Percentiles rank a stretch among this genome's conserved stretches.
Conservation (phyloP, 2,797 vertebrate genomes). For the Pangasius krempfi region DNA sequence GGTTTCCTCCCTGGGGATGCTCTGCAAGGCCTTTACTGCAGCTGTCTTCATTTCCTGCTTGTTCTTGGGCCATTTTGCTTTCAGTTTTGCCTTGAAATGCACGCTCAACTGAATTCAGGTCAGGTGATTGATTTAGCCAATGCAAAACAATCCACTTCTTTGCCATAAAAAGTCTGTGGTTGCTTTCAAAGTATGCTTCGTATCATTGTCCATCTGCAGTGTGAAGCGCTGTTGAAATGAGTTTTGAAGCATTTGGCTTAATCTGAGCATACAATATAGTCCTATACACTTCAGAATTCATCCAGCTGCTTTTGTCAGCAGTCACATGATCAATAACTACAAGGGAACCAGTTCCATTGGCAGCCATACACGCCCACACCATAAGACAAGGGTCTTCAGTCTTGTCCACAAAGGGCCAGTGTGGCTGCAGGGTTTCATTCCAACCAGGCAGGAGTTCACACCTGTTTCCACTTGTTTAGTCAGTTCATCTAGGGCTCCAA, state of each 20-base stretch:
- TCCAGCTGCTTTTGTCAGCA: background rate
- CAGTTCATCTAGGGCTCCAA: background rate
- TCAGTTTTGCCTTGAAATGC: background rate
- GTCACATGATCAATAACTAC: background rate
- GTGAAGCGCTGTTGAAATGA: background rate
- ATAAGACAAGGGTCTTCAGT: background rate
- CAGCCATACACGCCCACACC: background rate
- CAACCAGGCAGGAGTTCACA: background rate
- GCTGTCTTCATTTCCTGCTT: background rate
- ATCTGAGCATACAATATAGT: background rate
- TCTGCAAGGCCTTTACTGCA: background rate
- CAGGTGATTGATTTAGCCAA: background rate
- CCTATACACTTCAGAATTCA: background rate
- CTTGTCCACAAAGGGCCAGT: background rate
- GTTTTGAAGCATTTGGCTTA: background rate
- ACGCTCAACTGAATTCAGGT: too few species aligned
- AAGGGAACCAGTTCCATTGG: background rate
- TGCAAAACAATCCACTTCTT: background rate
- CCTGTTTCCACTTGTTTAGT: slow-evolving; percentile 1
- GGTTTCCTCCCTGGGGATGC: background rate
- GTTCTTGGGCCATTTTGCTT: background rate
- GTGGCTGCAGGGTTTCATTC: background rate
- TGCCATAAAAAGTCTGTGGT: background rate
- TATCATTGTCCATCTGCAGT: background rate
- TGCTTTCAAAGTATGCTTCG: background rate